Evolutionary conservation across 2,888 invertebrate genomes (phyloP).

Genomic region (Pseudanteris insignis): DNA sequence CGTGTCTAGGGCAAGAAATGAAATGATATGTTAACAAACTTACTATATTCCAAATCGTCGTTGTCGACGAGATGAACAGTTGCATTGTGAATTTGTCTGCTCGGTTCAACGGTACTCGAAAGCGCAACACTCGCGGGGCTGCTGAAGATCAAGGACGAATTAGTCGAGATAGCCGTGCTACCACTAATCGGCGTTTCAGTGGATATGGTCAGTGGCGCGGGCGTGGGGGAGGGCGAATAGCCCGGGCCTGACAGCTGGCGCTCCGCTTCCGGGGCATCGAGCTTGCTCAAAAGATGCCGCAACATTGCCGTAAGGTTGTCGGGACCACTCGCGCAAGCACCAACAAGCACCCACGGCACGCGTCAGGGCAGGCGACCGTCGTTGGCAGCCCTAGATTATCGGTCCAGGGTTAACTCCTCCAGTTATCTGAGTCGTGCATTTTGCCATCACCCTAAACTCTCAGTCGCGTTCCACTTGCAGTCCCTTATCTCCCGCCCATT

Average conservation of each 20-base stretch:
- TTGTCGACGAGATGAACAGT: conserved; percentile 59
- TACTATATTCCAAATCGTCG: conserved; percentile 63
- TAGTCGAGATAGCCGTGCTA: conserved; percentile 56
- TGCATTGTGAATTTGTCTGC: conserved; percentile 60
- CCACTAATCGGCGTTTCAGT: conserved; percentile 58
- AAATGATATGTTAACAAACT: no score
- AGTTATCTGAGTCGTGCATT: no score
- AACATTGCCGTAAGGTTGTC: no score
- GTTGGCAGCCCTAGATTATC: no score
- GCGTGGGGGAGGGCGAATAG: conserved; percentile 50
- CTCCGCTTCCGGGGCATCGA: conserved; percentile 44
- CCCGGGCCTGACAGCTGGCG: conserved; percentile 45
- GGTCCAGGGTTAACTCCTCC: no score
- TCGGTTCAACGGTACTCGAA: conserved; percentile 57
- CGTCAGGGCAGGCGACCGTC: no score
- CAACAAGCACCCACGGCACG: no score
- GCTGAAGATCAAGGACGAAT: conserved; percentile 59
- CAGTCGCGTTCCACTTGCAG: no score
- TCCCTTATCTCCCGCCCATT: background rate
- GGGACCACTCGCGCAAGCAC: no score
- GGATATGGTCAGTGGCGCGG: conserved; percentile 50
- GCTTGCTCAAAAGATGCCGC: conserved; percentile 46
- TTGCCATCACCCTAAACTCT: no score
- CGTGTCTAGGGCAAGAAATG: no score
- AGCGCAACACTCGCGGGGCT: conserved; percentile 50